phyloP scores from a whole-genome alignment of 2,797 vertebrate genomes.

The Rhinichthys osculus region DNA sequence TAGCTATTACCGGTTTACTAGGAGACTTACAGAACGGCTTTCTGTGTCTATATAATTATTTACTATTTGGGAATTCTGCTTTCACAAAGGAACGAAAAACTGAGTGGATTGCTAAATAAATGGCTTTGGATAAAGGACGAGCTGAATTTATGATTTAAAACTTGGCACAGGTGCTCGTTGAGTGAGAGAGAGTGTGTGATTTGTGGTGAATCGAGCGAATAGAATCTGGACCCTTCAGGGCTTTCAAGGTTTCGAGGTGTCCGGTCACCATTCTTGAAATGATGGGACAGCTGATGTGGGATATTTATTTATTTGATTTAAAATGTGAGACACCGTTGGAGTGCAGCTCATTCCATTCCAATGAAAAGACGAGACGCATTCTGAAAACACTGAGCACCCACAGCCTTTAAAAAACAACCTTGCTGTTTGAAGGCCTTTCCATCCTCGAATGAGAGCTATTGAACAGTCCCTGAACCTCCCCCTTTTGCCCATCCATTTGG shows the following conservation, averaged over 20 bases:
- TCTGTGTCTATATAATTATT: constrained; percentile 67
- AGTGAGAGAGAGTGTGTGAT: not conserved
- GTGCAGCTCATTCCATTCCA: constrained; percentile 12
- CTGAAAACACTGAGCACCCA: constrained; percentile 39
- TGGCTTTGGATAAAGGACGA: constrained; percentile 19
- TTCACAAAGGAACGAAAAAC: constrained; percentile 45
- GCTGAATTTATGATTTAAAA: constrained; percentile 42
- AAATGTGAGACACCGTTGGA: constrained; percentile 3
- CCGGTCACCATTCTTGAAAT: constrained; percentile 43
- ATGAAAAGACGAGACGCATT: constrained; percentile 18
- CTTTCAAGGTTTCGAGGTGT: constrained; percentile 37
- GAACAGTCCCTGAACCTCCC: constrained; percentile 53
- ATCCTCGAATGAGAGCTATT: constrained; percentile 34
- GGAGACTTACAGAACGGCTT: constrained; percentile 46
- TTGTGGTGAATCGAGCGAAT: not conserved
- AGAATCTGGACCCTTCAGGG: constrained; percentile 15
- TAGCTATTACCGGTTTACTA: constrained; percentile 64
- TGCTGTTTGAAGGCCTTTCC: constrained; percentile 57
- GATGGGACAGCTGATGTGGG: constrained; percentile 29
- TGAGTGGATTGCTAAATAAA: constrained; percentile 23
- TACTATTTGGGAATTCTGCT: constrained; percentile 53
- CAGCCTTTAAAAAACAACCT: constrained; percentile 58
- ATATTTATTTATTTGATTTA: constrained; percentile 39
- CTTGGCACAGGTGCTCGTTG: constrained; percentile 23
- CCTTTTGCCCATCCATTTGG: constrained; percentile 41